Conservation (phyloP, 2,113 vertebrate genomes). For the Myotis davidii region DNA sequence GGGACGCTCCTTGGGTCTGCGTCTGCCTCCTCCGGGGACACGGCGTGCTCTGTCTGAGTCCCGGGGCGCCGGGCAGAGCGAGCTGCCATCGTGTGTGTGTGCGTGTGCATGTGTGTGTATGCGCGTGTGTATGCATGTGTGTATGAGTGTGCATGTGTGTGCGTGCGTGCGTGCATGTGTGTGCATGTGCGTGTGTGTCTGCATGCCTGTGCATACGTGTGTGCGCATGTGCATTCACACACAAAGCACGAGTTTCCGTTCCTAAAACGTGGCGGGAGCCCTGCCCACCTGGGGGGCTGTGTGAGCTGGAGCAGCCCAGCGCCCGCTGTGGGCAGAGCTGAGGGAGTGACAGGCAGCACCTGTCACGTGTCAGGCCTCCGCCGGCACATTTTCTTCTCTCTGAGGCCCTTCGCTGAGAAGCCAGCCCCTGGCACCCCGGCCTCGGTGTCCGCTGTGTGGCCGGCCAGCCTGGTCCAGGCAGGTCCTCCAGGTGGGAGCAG, state of each 20-base stretch:
- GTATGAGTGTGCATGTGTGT: too few species aligned
- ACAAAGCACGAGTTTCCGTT: too few species aligned
- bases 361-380: too few species aligned
- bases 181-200: too few species aligned
- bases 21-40: not conserved
- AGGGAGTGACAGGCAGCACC: too few species aligned
- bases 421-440: not conserved
- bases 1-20: not conserved
- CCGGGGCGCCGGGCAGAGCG: not conserved
- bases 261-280: too few species aligned
- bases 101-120: not conserved
- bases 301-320: too few species aligned
- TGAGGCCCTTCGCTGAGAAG: not conserved
- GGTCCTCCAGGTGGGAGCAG: not conserved
- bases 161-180: not conserved
- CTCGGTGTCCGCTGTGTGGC: not conserved
- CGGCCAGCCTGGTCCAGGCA: not conserved
- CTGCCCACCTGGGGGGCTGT: too few species aligned
- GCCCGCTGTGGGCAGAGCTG: too few species aligned
- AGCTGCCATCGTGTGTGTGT: not conserved
- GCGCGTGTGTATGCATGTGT: not conserved
- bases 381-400: too few species aligned
- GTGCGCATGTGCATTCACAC: too few species aligned
- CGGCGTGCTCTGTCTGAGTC: not conserved
- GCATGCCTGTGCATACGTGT: too few species aligned